Evolutionary conservation across 2,113 vertebrate genomes (phyloP).

Genomic region (Pontoporia blainvillei): DNA sequence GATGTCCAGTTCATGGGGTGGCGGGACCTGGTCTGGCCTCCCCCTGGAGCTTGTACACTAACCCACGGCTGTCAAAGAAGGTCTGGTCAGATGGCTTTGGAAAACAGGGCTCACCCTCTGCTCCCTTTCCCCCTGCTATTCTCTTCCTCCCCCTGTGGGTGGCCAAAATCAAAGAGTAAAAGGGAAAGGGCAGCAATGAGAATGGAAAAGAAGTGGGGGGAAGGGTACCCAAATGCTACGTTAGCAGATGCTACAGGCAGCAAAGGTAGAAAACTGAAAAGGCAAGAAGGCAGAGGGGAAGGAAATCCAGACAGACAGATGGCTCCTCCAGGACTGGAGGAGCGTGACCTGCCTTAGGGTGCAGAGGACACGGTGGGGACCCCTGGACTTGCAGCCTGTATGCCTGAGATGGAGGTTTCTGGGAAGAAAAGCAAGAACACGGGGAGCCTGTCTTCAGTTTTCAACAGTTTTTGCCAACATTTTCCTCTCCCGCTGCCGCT

Average conservation of each 20-base stretch:
- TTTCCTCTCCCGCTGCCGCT: not conserved
- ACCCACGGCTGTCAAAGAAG: not conserved
- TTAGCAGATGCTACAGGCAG: not conserved
- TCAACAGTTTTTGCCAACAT: not conserved
- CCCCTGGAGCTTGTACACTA: not conserved
- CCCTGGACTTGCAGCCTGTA: not conserved
- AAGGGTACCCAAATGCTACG: accelerated
- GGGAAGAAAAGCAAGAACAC: not conserved
- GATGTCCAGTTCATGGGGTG: not conserved
- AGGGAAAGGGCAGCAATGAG: not conserved
- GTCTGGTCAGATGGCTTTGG: not conserved
- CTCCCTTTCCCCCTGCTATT: not conserved
- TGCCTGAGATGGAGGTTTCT: not conserved
- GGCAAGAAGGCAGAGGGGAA: not conserved
- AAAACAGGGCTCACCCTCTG: not conserved
- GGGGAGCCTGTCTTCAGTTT: not conserved
- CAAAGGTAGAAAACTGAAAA: not conserved
- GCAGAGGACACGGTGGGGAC: accelerated
- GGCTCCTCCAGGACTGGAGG: not conserved
- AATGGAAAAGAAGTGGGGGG: accelerated
- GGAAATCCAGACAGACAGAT: not conserved
- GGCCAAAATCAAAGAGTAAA: not conserved
- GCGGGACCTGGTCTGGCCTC: accelerated
- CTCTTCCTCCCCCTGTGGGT: too few species aligned
- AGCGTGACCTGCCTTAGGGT: accelerated